Base-by-base conservation (phyloP, 2,888 invertebrate species). In the Itoplectis maculator region DNA sequence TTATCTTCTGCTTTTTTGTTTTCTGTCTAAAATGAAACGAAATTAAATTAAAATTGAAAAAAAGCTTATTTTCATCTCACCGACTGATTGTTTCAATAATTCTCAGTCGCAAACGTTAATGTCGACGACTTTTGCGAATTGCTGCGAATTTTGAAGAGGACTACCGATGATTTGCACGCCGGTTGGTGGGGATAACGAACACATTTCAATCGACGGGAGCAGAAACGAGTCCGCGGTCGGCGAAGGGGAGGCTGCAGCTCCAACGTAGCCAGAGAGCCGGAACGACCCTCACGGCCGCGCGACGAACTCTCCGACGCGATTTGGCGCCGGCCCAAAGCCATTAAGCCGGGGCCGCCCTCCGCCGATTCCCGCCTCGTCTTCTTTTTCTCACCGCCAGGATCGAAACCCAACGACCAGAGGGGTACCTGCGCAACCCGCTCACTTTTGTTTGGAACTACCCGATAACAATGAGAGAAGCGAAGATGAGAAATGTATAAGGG, bases 271-370 rank as follows among this genome's bases (percentile, higher is more conserved):
- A 78, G 70, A 81, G 70, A 80, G 79, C 84, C 81, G 29, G 68
- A 82, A 69, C 77, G 63, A 61, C 49, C 59, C 74, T 37, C 51
- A 37, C 40, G 63, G 59, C 59, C 18, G 69, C 18, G 69, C 77
- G 65, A 82, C 75, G 84, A 80, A 74, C 74, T 74, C 74, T 74
- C 80, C 65, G 78, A 78, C 77, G 85, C 86, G 88, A 89, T 89
- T 88, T 91, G 91, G 91, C 89, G 78, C 79, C 70, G 61, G 76
- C 87, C 91, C 91, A 91, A 88, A 86, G 86, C 89, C 88, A 90
- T 91, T 91, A 90, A 89, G 86, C 87, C 82, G 82, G 79, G 3
- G 83, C 84, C 82, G 85, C 75, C 85, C 84, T 86, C 86, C 63
- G 69, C 75, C 75, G 66, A 42, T 42, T 73, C 45, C 68, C 68